Base-by-base conservation (phyloP, 2,113 vertebrate genomes). In the Hippocampus comes region DNA sequence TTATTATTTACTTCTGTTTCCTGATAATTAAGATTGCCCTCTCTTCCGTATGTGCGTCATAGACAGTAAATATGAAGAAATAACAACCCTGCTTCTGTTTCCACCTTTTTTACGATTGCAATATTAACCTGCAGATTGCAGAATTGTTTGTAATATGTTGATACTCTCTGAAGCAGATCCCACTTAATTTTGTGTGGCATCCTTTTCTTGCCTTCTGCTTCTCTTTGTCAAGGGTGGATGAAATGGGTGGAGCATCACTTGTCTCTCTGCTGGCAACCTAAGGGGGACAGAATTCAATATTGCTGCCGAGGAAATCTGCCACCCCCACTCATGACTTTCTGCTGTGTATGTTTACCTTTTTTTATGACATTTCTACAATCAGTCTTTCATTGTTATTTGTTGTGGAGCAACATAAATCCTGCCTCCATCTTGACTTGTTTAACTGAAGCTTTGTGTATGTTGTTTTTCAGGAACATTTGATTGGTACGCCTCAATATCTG, bases 291-390 rank as follows among this genome's bases (percentile, higher is more conserved):
- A 38, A 76, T 43, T 6, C 71, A 60, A 2, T 5, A 76, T 75
- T 74, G 76, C 79, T 81, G 78, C 84, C 77, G 74, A 85, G 66
- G 80, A 86, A 72, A 78, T 73, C 71, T 5, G 63, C 75, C 81
- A 77, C 68, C 72, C 59, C 82, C 61, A 82, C 74, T 57, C 81
- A 91, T 93, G 92, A 93, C 87, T 86, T 92, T 90, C 86, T 77
- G 67, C 81, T 85, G 69, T 85, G 92, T 92, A 89, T 1, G 91
- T 89, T 55, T 53, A 21, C 61, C 56, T 61, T 67, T 41, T 27
- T 48, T 25, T 68, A 27, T 60, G 9, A 6, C 25, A 63, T n/a
- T 70, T 66, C 69, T 63, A 6, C 57, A 66, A 5, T 25, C 10
- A 64, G 12, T 63, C 4, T 34, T 20, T 17, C 12, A 25, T 18